Base-by-base conservation (phyloP, 2,113 vertebrate species). In the Tinamus guttatus region DNA sequence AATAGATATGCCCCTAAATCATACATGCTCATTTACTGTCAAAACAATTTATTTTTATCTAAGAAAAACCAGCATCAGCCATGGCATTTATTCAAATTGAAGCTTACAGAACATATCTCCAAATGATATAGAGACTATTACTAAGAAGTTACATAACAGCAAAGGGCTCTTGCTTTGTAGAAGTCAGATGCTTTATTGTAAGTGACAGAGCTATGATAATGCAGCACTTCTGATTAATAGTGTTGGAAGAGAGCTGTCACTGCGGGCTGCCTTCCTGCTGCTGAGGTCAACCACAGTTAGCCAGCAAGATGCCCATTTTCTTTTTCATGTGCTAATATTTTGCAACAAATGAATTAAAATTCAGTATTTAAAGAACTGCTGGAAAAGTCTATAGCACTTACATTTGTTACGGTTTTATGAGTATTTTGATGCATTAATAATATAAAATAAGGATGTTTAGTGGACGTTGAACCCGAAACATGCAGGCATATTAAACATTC, bases 51-150 rank as follows among this genome's bases (percentile, higher is more conserved):
- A 0, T 63, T 91, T 80, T 70, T 20, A 45, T 79, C 80, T 85
- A 82, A 79, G 91, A 73, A 49, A 14, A 49, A 49, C 11, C 20
- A 41, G 36, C 9, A 67, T 54, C 70, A 59, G 21, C n/a, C 76
- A 22, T 87, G 81, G 20, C 38, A 45, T 73, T 85, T 76, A 77
- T 85, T 93, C 75, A 87, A 89, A 87, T 71, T 32, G 78, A 73
- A 81, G 69, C 38, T 54, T 82, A 51, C 60, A 92, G 83, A 58
- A 19, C 28, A 30, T 75, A 71, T 74, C 70, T 87, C 59, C 62
- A 71, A 65, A 85, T 80, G 67, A 85, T 79, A 58, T 1, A 25
- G 45, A 75, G 30, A 43, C 64, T 82, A 27, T 76, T 79, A 34
- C 24, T 14, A 80, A 56, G 62, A 65, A 63, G 49, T 82, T 87